These are phyloP conservation scores for Naja naja DNA, from an alignment of 2,113 vertebrate genomes.

Conservation along the genomic window DNA sequence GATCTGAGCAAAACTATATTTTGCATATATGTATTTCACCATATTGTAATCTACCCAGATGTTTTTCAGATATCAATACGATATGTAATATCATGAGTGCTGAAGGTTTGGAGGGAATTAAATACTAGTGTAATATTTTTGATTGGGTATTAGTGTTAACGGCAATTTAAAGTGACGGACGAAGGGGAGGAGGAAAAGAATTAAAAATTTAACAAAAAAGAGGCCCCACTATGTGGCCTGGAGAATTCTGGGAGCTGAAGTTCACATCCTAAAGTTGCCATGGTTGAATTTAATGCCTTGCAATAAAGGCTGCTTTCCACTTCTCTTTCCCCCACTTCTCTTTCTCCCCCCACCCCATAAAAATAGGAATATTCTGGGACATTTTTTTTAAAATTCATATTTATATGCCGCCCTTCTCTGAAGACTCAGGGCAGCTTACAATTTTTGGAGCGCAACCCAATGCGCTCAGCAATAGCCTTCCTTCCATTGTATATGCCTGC, in stretches of 20 bases:
- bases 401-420: too few relatives aligned
- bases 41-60: background rate
- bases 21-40: background rate
- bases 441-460: too few relatives aligned
- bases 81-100: background rate
- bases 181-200: background rate
- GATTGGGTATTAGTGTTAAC: background rate
- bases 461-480: too few relatives aligned
- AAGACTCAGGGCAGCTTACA: too few relatives aligned
- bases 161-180: background rate
- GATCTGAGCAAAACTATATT: background rate
- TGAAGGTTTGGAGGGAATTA: background rate
- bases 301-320: background rate
- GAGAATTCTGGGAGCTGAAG: background rate
- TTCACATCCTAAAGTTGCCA: background rate
- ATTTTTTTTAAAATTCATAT: too few relatives aligned
- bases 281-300: background rate
- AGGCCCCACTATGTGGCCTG: background rate
- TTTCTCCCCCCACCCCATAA: background rate
- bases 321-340: background rate
- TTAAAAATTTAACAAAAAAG: background rate
- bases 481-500: too few relatives aligned
- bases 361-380: background rate
- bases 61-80: background rate
- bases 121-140: background rate